Conservation (phyloP, 2,797 vertebrate species). For the Oreonectes daqikongensis region DNA sequence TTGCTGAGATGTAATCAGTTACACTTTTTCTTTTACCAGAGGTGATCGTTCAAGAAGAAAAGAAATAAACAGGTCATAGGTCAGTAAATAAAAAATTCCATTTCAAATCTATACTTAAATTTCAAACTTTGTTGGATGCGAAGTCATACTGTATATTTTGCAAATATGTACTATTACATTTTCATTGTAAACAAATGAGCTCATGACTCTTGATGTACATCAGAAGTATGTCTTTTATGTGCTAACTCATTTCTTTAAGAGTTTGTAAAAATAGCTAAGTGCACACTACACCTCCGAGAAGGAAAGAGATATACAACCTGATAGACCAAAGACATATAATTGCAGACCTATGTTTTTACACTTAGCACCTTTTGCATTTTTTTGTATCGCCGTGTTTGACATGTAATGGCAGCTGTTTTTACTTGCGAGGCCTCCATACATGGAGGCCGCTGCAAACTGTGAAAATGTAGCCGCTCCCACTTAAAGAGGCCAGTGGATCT, state of each 20-base stretch:
- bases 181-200: no score
- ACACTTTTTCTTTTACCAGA: constrained; percentile 63
- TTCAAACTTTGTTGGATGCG: background rate
- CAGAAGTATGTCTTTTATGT: background rate
- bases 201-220: no score
- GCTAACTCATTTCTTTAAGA: constrained; percentile 59
- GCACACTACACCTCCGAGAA: background rate
- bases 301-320: no score
- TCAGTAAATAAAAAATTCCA: background rate
- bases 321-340: background rate
- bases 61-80: constrained; percentile 58
- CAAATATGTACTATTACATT: background rate
- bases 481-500: background rate
- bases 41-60: constrained; percentile 64
- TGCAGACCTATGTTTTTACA: background rate
- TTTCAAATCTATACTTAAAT: background rate
- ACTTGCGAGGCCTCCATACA: constrained; percentile 52
- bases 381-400: background rate
- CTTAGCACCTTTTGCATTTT: background rate
- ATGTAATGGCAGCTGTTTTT: constrained; percentile 19
- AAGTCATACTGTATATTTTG: background rate
- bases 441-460: constrained; percentile 44
- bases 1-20: background rate
- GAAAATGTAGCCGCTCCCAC: constrained; percentile 55
- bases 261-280: constrained; percentile 27